A percentile compares a stretch with the other conserved stretches of the same genome.
phyloP scores from a whole-genome alignment of 2,113 vertebrate genomes.

The Scatophagus argus region DNA sequence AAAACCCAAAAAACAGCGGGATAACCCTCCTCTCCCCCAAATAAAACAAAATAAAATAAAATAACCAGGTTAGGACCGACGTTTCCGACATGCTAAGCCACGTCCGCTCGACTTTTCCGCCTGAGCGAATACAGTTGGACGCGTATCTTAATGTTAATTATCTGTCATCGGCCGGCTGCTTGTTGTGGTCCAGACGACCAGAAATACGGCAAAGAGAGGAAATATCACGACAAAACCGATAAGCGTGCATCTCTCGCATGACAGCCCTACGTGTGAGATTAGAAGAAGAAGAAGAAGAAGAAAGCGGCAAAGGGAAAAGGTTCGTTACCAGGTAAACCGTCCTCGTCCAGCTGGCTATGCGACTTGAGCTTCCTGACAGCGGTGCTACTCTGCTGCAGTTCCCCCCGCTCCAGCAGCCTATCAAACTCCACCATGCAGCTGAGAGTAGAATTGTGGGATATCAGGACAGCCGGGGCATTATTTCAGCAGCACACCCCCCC shows the following conservation, averaged over 20 bases:
- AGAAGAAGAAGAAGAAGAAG: too few species aligned
- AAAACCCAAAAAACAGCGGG: too few species aligned
- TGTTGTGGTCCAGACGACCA: slow-evolving; percentile 15
- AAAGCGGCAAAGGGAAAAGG: neutral
- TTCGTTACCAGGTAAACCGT: slow-evolving; percentile 70
- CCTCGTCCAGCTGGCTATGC: slow-evolving; percentile 50
- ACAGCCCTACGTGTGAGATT: neutral
- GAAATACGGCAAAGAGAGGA: neutral
- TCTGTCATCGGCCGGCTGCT: slow-evolving; percentile 48
- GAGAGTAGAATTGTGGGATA: slow-evolving; percentile 76
- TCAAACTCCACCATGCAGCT: slow-evolving; percentile 52
- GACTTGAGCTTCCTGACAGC: slow-evolving; percentile 75
- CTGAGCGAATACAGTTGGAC: slow-evolving; percentile 16
- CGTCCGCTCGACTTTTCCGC: slow-evolving; percentile 44
- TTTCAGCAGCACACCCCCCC: slow-evolving; percentile 39
- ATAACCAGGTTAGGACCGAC: neutral
- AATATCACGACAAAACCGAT: neutral
- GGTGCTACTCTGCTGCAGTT: slow-evolving; percentile 71
- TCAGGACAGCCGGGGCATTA: slow-evolving; percentile 67
- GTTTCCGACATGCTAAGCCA: slow-evolving; percentile 31
- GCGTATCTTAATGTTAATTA: slow-evolving; percentile 39
- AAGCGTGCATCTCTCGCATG: neutral
- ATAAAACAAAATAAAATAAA: too few species aligned
- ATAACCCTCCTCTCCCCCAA: too few species aligned
- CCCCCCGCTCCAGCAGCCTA: slow-evolving; percentile 67